These are phyloP conservation scores for Zosterops hypoxanthus DNA, from an alignment of 2,113 vertebrate species.

Conservation along the genomic window DNA sequence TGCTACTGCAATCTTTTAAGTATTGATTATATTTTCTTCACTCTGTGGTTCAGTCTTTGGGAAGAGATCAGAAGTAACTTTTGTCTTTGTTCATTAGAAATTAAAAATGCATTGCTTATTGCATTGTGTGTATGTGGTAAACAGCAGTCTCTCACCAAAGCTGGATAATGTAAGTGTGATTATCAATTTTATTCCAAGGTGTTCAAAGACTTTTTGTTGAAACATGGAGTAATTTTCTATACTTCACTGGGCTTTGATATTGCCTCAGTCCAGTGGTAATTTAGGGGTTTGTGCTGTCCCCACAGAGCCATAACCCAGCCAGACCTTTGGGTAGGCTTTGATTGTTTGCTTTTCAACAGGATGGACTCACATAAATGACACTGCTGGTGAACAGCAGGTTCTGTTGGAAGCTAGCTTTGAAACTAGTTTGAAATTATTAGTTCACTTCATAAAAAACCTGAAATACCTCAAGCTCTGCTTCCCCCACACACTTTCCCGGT, in stretches of 20 bases:
- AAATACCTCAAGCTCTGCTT: not conserved
- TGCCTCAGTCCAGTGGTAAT: not conserved
- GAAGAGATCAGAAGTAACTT: not conserved
- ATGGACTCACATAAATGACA: not conserved
- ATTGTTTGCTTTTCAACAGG: too few relatives aligned
- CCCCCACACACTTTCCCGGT: not conserved
- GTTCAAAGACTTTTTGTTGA: not conserved
- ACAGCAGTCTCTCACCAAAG: not conserved
- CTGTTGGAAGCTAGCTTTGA: not conserved
- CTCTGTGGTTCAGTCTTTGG: not conserved
- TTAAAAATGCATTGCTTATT: not conserved
- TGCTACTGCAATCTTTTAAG: not conserved
- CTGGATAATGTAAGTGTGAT: not conserved
- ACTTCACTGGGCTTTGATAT: not conserved
- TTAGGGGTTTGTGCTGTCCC: not conserved
- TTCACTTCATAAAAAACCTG: not conserved
- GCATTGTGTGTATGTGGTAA: not conserved
- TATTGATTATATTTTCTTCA: not conserved
- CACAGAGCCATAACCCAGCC: not conserved
- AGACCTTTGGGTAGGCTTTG: not conserved
- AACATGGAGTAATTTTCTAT: not conserved
- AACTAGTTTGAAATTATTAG: not conserved
- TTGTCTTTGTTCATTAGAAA: not conserved
- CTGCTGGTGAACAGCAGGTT: not conserved
- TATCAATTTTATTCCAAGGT: not conserved